Base-by-base conservation (phyloP, 1,140 invertebrate species). In the Leptestheria dahalacensis region DNA sequence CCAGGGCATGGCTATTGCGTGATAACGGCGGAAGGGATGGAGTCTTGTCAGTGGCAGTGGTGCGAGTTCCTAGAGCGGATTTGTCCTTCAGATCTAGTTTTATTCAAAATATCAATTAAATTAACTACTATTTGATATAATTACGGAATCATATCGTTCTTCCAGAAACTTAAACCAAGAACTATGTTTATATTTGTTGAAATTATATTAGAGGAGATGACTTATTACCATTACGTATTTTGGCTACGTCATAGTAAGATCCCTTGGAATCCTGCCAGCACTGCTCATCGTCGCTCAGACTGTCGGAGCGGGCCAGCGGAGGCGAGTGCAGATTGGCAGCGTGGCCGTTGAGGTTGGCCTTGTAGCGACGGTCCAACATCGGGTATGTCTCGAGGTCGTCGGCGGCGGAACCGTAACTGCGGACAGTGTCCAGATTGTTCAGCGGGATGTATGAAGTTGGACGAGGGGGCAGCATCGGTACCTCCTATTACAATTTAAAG, bases 321-420 rank as follows among this genome's bases (percentile, higher is more conserved):
- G 88, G 88, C 20, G 88, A 74, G 68, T 86, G 86, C 61, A 84
- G 79, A 33, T 87, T 77, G 72, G 89, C 92, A 73, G 91, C 88
- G 46, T 83, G 82, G 23, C 28, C 33, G 41, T 60, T 60, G 15
- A 51, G 58, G 15, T 41, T 67, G 59, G 88, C 88, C 18, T 88
- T 74, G 25, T 55, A 55, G 24, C 24, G 25, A 25, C 64, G 66
- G 46, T 68, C 66, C 26, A 64, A 62, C 18, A 67, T 68, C 52
- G 88, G 87, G 56, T 88, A 83, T 68, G 84, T 89, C 72, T 96
- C 90, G 23, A 94, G 75, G 67, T 95, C 91, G 72, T 95, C 91
- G 18, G 85, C 90, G 46, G 89, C 90, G 57, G 88, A 93, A 51
- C 90, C 90, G 73, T 95, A 95, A 68, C 87, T 92, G 57, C 89